Percentiles rank a stretch among this genome's conserved stretches.
Evolutionary conservation across 2,888 invertebrate genomes (phyloP).

Genomic region (Siphonodentalium dalli): DNA sequence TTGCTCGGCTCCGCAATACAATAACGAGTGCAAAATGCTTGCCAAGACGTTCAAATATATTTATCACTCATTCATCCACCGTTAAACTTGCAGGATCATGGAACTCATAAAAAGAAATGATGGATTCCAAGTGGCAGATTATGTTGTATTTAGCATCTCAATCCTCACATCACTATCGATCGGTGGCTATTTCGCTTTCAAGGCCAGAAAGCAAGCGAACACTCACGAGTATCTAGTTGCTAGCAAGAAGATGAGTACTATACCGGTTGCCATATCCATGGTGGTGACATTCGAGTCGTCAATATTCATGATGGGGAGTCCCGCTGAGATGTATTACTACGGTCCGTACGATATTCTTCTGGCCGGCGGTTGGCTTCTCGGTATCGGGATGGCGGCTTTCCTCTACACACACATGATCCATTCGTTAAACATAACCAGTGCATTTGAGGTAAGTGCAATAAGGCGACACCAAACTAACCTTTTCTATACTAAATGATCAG

Average conservation of each 20-base stretch:
- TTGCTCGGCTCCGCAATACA: no score
- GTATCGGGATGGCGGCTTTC: slow-evolving; percentile 19
- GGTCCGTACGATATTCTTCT: slow-evolving; percentile 21
- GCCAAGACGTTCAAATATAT: no score
- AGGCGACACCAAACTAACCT: no score
- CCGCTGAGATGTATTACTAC: slow-evolving; percentile 24
- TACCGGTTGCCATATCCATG: slow-evolving; percentile 25
- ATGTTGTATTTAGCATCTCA: slow-evolving; percentile 12
- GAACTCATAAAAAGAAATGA: no score
- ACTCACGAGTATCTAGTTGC: slow-evolving; percentile 19
- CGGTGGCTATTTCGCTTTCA: slow-evolving; percentile 15
- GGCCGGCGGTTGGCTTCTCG: slow-evolving; percentile 10
- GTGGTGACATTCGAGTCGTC: slow-evolving; percentile 27
- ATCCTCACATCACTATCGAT: slow-evolving; percentile 9
- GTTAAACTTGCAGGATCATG: no score
- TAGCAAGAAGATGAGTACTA: slow-evolving; percentile 20
- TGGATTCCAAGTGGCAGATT: slow-evolving; percentile 18
- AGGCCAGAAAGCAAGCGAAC: slow-evolving; percentile 5
- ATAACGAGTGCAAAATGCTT: no score
- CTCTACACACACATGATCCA: slow-evolving; percentile 23
- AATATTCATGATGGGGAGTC: slow-evolving; percentile 25
- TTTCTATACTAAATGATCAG: no score
- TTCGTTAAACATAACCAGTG: slow-evolving; percentile 24
- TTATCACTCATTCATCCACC: no score
- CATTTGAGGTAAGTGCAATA: no score